Evolutionary conservation across 2,888 invertebrate genomes (phyloP).

Genomic region (Pediacus dermestoides): DNA sequence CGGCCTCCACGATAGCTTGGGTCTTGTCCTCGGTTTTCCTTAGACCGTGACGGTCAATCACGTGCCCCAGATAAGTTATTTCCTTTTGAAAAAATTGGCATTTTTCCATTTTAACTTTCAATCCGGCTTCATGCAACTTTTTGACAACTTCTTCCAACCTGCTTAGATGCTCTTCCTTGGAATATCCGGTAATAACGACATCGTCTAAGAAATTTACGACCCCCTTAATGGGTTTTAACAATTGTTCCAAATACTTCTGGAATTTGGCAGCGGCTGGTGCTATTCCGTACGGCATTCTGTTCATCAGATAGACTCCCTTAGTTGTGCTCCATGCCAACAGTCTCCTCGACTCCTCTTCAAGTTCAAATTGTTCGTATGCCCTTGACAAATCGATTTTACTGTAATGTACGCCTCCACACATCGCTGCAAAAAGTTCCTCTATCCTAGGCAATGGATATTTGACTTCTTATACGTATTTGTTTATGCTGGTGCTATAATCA

Average conservation of each 20-base stretch:
- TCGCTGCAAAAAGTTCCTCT: slow-evolving; percentile 21
- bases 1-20: neutral
- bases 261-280: slow-evolving; percentile 40
- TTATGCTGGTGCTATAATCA: slow-evolving; percentile 29
- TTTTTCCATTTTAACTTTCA: slow-evolving; percentile 32
- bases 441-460: slow-evolving; percentile 25
- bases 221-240: slow-evolving; percentile 32
- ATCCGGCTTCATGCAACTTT: slow-evolving; percentile 26
- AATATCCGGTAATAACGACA: slow-evolving; percentile 30
- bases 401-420: slow-evolving; percentile 21
- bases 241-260: slow-evolving; percentile 36
- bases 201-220: slow-evolving; percentile 36
- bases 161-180: slow-evolving; percentile 21
- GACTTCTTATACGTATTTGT: slow-evolving; percentile 23
- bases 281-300: slow-evolving; percentile 39
- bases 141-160: slow-evolving; percentile 25
- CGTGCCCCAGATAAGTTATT: slow-evolving; percentile 35
- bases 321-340: slow-evolving; percentile 37
- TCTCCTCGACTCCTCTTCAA: slow-evolving; percentile 32
- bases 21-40: slow-evolving; percentile 11
- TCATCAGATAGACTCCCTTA: slow-evolving; percentile 38
- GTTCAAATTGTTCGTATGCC: slow-evolving; percentile 40
- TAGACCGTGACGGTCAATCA: slow-evolving; percentile 16
- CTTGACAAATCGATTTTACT: slow-evolving; percentile 23
- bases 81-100: slow-evolving; percentile 35